phyloP scores from a whole-genome alignment of 2,113 vertebrate species.

The Erinaceus europaeus region DNA sequence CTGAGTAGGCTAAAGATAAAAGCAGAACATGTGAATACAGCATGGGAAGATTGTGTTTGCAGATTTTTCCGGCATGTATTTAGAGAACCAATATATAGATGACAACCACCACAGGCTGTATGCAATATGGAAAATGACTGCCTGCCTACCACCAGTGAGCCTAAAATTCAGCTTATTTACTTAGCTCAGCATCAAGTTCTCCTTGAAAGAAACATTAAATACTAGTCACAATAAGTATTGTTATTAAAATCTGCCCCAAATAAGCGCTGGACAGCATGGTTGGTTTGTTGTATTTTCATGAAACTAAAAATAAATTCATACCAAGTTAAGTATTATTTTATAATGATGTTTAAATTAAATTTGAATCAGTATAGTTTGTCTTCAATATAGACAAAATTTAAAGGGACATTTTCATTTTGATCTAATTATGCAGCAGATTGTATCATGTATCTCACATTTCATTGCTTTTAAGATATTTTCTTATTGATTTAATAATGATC shows the following conservation, averaged over 20 bases:
- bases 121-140: neutral
- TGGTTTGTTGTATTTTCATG: neutral
- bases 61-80: slow-evolving; percentile 61
- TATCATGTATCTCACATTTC: slow-evolving; percentile 12
- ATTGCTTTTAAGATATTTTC: slow-evolving; percentile 6
- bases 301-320: slow-evolving; percentile 17
- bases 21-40: slow-evolving; percentile 33
- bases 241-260: slow-evolving; percentile 31
- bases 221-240: neutral
- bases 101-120: neutral
- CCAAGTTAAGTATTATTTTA: neutral
- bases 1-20: slow-evolving; percentile 35
- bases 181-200: neutral
- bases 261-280: neutral
- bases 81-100: neutral
- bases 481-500: neutral
- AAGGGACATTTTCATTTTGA: slow-evolving; percentile 10
- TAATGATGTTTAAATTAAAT: neutral
- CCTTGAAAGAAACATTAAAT: neutral
- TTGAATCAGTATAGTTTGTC: neutral
- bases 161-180: neutral
- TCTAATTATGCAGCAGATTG: neutral
- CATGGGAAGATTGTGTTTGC: slow-evolving; percentile 45
- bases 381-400: slow-evolving; percentile 17
- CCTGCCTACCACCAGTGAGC: neutral